Base-by-base conservation (phyloP, 2,797 vertebrate genomes). In the Poecilia picta region DNA sequence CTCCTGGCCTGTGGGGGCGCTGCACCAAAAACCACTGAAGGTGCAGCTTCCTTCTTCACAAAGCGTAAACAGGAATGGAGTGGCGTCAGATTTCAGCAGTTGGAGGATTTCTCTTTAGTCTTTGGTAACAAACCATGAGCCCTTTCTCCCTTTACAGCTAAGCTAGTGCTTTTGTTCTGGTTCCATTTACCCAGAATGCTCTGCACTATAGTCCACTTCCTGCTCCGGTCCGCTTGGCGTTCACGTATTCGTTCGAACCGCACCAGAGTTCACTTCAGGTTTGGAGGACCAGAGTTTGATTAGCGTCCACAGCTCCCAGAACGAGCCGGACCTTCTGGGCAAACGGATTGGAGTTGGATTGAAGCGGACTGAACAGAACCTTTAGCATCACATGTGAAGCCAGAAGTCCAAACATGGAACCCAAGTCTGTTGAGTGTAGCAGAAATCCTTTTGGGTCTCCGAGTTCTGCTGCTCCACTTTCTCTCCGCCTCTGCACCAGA, bases 401-500 rank as follows among this genome's bases (percentile, higher is more conserved):
- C 57, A 59, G 16, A 5, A 62, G 57, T 31, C 57, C n/a, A 62
- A 62, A 49, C 18, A 49, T 16, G 20, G 47, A 16, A 49, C 20
- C 18, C 47, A 49, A 8, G 47, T 49, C 6, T 49, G 47, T 49
- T 49, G 18, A 51, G 18, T 51, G 49, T 2, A 62, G 45, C 28
- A 45, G 39, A 23, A 62, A 62, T 31, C 16, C 55, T 23, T 75
- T 28, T 10, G 13, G 4, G 25, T 51, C 43, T 66, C 39, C n/a
- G 66, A 70, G 39, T 70, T n/a, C 43, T 71, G 7, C 39, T 71
- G 39, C 68, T 45, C 68, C 68, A 8, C 39, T 46, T 75, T 43
- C 36, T 46, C 70, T 70, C 28, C 51, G 15, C n/a, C 41, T 85
- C 43, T 15, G 4, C 66, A 72, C 73, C 25, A 13, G 83, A 88